Conservation (phyloP, 1,140 invertebrate genomes). For the Zeugodacus cucurbitae region DNA sequence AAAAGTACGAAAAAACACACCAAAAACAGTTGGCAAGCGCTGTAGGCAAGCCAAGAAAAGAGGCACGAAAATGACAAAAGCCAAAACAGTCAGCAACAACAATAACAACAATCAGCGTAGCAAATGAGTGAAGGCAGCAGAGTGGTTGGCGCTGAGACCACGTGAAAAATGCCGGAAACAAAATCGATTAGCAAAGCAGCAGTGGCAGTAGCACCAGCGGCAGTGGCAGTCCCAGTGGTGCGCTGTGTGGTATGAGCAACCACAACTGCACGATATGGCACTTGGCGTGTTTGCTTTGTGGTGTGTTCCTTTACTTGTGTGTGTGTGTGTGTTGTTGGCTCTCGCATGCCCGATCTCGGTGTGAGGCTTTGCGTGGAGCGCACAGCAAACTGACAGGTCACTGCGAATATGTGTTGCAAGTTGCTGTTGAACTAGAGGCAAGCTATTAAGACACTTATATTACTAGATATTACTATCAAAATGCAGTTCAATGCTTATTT, state of each 20-base stretch:
- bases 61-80: too few relatives aligned
- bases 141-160: slow-evolving; percentile 50
- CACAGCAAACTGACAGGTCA: not conserved
- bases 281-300: not conserved
- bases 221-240: slow-evolving; percentile 41
- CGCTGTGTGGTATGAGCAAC: slow-evolving; percentile 37
- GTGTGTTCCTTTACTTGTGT: not conserved
- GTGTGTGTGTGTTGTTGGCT: not conserved
- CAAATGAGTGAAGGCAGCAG: slow-evolving; percentile 12
- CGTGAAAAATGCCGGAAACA: slow-evolving; percentile 66
- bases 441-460: not conserved
- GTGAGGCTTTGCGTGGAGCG: not conserved
- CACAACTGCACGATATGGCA: not conserved
- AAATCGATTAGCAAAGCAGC: slow-evolving; percentile 58
- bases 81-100: not conserved
- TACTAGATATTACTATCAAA: not conserved
- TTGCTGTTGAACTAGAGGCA: not conserved
- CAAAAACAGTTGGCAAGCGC: not conserved
- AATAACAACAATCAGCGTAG: not conserved
- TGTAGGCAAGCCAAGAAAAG: too few relatives aligned
- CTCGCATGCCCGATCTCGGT: not conserved
- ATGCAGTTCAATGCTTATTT: not conserved
- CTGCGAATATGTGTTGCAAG: not conserved
- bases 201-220: not conserved
- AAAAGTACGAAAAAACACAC: slow-evolving; percentile 39